These are phyloP conservation scores for Hydractinia echinata DNA, from an alignment of 30 jellyfish, hydroid and myxozoan species.

Conservation along the genomic window DNA sequence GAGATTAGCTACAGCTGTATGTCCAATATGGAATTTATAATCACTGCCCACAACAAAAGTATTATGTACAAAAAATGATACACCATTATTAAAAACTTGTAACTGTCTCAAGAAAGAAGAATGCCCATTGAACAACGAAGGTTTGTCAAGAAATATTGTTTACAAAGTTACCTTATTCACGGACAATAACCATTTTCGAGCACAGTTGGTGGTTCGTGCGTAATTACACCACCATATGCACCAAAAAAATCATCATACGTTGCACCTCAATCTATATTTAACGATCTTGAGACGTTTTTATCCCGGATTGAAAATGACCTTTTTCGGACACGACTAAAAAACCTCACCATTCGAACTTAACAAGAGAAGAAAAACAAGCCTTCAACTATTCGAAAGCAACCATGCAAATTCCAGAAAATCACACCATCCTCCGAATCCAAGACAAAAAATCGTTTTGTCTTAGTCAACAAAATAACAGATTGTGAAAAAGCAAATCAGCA, in stretches of 20 bases:
- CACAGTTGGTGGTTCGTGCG: too few species aligned
- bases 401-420: background rate
- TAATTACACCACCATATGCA: too few species aligned
- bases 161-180: too few species aligned
- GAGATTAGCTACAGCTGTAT: too few species aligned
- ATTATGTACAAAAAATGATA: too few species aligned
- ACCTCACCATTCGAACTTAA: background rate
- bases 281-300: background rate
- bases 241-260: background rate
- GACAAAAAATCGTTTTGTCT: slow-evolving; percentile 5
- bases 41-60: too few species aligned
- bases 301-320: background rate
- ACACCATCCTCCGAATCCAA: background rate
- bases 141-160: too few species aligned
- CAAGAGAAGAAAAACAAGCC: background rate
- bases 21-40: too few species aligned
- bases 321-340: background rate
- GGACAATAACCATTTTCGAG: too few species aligned
- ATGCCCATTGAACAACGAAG: too few species aligned
- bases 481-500: background rate
- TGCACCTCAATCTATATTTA: background rate
- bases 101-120: too few species aligned
- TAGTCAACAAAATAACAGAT: background rate
- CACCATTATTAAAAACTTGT: too few species aligned
- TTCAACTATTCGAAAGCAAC: background rate